These are phyloP conservation scores for Papilio protenor DNA, from an alignment of 2,888 invertebrate genomes.

Conservation along the genomic window DNA sequence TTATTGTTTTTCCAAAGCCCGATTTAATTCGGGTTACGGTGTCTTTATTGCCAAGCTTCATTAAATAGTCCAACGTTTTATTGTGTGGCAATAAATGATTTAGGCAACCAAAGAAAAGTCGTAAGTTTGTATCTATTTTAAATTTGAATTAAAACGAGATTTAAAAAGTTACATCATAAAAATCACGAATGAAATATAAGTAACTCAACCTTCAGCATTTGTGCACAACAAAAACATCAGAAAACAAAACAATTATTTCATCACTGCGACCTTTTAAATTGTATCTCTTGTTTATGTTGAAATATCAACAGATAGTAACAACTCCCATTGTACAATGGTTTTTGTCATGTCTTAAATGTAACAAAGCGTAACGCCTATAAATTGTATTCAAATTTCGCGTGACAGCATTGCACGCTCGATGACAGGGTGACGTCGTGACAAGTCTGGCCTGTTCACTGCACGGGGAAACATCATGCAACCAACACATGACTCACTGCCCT, in stretches of 20 bases:
- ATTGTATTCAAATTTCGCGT: constrained; percentile 75
- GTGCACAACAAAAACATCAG: not conserved
- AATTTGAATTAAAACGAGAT: not conserved
- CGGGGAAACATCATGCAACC: constrained; percentile 56
- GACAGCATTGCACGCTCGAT: constrained; percentile 63
- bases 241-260: not conserved
- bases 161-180: not conserved
- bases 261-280: not conserved
- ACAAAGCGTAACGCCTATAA: constrained; percentile 59
- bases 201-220: not conserved
- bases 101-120: constrained; percentile 27
- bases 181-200: not conserved
- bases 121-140: constrained; percentile 11
- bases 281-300: constrained; percentile 19
- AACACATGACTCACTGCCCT: constrained; percentile 60
- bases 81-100: constrained; percentile 32
- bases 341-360: constrained; percentile 51
- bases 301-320: constrained; percentile 39
- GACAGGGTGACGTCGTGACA: constrained; percentile 69
- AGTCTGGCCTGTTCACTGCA: constrained; percentile 59
- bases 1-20: constrained; percentile 48
- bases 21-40: constrained; percentile 46
- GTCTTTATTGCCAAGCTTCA: constrained; percentile 45
- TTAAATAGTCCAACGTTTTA: constrained; percentile 43
- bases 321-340: constrained; percentile 8